Base-by-base conservation (phyloP, 2,888 invertebrate genomes). In the Lycophotia porphyrea region DNA sequence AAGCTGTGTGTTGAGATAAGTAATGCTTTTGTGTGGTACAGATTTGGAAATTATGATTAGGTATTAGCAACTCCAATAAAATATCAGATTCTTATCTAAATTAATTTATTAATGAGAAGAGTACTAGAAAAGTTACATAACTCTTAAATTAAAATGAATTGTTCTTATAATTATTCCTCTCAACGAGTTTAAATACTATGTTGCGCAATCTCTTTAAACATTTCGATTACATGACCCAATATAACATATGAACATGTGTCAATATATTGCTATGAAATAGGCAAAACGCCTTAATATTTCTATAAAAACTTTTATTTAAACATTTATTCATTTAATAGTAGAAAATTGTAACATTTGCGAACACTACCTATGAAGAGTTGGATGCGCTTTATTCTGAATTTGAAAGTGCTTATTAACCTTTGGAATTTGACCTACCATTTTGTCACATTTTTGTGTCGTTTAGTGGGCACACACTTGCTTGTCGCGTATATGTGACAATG, bases 81-180 rank as follows among this genome's bases (percentile, higher is more conserved):
- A 81, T 31, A 21, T 21, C 27, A 76, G 55, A 76, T 66, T 82
- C 71, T 71, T 82, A 84, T 82, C 80, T 80, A 86, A 87, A 87
- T 87, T 88, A 88, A 86, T 89, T 91, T 91, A 90, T 88, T 91
- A 84, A 88, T 88, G 88, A 85, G 85, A 84, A 85, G 84, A 87
- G 87, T 87, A 84, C 88, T 84, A 86, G 79, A 84, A 87, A 86
- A 84, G 83, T 86, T 87, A 88, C 80, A 88, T 79, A 88, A 85
- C 80, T 84, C 87, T 88, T 90, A 90, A 71, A 80, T 71, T 84
- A 88, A 81, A 87, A 80, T 80, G 85, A 84, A 84, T 88, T 90
- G 87, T 89, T 90, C 90, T 89, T 90, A 90, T 61, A 85, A 85
- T 78, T 82, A 87, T 81, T 76, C 79, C 82, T 83, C 82, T 65